Evolutionary conservation across 2,797 vertebrate species (phyloP).

Genomic region (Enteromius argenteus): DNA sequence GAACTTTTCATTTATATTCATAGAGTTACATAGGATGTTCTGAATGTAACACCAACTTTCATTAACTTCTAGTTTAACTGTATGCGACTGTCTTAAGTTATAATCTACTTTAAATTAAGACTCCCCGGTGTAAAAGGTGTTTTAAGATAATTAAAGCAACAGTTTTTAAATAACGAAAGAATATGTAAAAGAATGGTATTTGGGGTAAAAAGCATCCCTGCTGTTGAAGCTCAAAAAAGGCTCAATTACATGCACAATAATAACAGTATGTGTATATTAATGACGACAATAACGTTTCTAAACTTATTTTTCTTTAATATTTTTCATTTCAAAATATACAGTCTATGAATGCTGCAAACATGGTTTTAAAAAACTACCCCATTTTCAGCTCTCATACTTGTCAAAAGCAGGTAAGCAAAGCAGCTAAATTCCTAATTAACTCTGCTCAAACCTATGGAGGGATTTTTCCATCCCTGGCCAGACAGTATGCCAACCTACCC

Average conservation of each 20-base stretch:
- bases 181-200: not conserved
- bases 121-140: not conserved
- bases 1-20: not conserved
- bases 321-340: not conserved
- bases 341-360: not conserved
- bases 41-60: not conserved
- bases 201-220: no score
- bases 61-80: not conserved
- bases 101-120: not conserved
- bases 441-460: conserved; percentile 31
- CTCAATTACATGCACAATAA: not conserved
- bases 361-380: not conserved
- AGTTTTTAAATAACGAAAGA: not conserved
- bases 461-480: conserved; percentile 36
- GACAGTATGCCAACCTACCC: conserved; percentile 35
- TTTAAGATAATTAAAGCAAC: not conserved
- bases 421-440: conserved; percentile 40
- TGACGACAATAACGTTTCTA: not conserved
- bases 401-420: conserved; percentile 14
- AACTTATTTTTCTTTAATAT: not conserved
- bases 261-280: not conserved
- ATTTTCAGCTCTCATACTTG: not conserved
- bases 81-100: not conserved
- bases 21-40: not conserved
- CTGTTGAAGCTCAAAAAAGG: not conserved